phyloP scores from a whole-genome alignment of 2,888 invertebrate genomes.

The Hydriomena furcata region DNA sequence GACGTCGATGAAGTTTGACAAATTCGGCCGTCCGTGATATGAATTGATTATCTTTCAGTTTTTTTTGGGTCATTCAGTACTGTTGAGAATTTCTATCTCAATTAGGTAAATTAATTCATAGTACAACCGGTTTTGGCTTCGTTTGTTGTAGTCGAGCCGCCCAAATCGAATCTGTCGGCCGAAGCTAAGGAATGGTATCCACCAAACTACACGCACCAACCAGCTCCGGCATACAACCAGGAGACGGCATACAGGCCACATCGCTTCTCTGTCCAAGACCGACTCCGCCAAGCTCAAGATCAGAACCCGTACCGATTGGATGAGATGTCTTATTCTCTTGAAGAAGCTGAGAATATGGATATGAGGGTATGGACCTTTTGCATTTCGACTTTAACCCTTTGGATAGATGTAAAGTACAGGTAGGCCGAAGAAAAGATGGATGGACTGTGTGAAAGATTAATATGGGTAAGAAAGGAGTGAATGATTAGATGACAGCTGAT shows the following conservation, averaged over 20 bases:
- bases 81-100: too few relatives aligned
- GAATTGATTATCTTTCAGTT: conserved; percentile 41
- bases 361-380: conserved; percentile 58
- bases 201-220: conserved; percentile 72
- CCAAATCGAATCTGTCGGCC: conserved; percentile 78
- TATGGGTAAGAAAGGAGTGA: too few relatives aligned
- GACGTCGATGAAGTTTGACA: conserved; percentile 70
- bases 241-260: conserved; percentile 65
- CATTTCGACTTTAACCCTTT: too few relatives aligned
- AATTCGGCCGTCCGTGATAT: conserved; percentile 49
- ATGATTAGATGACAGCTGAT: too few relatives aligned
- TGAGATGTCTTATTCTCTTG: conserved; percentile 70
- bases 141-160: conserved; percentile 54
- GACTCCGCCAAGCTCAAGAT: conserved; percentile 75
- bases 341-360: conserved; percentile 71
- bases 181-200: conserved; percentile 86
- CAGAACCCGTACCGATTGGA: conserved; percentile 71
- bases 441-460: too few relatives aligned
- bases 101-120: conserved; percentile 4
- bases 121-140: conserved; percentile 22
- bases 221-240: conserved; percentile 52
- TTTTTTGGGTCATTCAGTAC: conserved; percentile 43
- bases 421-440: too few relatives aligned
- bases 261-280: conserved; percentile 74
- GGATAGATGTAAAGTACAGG: too few relatives aligned